Percentiles rank a stretch among this genome's conserved stretches.
Evolutionary conservation across 1,140 invertebrate species (phyloP).

Genomic region (Brachionus manjavacas): DNA sequence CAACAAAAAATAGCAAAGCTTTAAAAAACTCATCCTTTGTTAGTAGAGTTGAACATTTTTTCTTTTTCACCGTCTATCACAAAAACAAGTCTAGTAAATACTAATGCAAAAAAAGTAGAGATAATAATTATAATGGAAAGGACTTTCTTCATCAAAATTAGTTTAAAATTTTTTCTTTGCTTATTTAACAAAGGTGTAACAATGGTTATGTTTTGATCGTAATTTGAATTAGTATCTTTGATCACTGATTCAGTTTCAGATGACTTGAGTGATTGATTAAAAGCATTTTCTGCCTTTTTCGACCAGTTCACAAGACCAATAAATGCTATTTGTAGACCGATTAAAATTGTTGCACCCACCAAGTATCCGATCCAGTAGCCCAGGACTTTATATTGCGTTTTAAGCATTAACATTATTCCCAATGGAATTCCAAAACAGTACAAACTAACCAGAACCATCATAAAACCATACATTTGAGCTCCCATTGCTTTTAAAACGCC

Average conservation of each 20-base stretch:
- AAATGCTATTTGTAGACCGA: not conserved
- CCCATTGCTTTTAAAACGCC: conserved; percentile 20
- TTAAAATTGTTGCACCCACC: not conserved
- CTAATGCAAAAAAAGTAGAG: not conserved
- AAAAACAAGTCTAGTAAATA: not conserved
- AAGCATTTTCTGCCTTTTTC: not conserved
- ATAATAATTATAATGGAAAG: not conserved
- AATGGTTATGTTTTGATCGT: not conserved
- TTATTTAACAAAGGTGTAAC: not conserved
- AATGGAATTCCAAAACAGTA: conserved; percentile 7
- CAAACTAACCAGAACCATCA: conserved; percentile 2
- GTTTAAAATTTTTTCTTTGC: not conserved
- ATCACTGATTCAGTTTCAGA: not conserved
- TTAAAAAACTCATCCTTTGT: not conserved
- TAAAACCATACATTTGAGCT: conserved; percentile 16
- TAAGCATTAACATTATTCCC: not conserved
- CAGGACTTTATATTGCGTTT: not conserved
- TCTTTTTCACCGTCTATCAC: not conserved
- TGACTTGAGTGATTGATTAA: not conserved
- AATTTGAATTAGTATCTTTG: not conserved
- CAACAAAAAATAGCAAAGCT: not conserved
- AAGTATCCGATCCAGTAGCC: conserved; percentile 21
- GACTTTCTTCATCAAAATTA: not conserved
- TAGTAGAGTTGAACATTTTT: not conserved
- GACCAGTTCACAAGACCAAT: not conserved